phyloP scores from a whole-genome alignment of 2,113 vertebrate genomes.

The Heterochromis multidens region DNA sequence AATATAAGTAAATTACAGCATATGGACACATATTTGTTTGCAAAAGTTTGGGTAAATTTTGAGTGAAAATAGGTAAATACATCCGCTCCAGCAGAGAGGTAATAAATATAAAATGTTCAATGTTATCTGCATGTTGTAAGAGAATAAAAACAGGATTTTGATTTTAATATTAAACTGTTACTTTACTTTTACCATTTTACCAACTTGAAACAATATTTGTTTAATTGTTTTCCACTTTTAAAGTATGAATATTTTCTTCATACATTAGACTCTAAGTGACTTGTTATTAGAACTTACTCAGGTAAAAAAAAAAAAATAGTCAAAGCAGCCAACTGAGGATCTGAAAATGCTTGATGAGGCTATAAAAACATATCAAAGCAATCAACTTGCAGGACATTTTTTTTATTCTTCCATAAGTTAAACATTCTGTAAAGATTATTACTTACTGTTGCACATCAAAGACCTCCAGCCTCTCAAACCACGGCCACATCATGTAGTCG shows the following conservation, averaged over 20 bases:
- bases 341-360: background rate
- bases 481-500: constrained; percentile 95
- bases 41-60: accelerated
- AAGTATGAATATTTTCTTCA: background rate
- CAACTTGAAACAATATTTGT: too few species aligned
- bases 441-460: background rate
- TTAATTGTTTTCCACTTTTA: background rate
- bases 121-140: background rate
- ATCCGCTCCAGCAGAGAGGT: background rate
- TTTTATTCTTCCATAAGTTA: too few species aligned
- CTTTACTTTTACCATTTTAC: background rate
- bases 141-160: background rate
- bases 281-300: background rate
- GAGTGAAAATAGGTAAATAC: background rate
- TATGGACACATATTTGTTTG: background rate
- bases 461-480: constrained; percentile 92
- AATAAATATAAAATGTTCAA: background rate
- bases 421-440: too few species aligned
- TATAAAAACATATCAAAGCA: background rate
- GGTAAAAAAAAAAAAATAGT: background rate
- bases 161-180: too few species aligned
- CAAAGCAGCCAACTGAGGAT: background rate
- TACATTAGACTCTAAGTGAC: background rate
- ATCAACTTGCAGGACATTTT: too few species aligned
- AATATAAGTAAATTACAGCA: background rate